These are phyloP conservation scores for Smithornis capensis DNA, from an alignment of 2,113 vertebrate species.

Conservation along the genomic window DNA sequence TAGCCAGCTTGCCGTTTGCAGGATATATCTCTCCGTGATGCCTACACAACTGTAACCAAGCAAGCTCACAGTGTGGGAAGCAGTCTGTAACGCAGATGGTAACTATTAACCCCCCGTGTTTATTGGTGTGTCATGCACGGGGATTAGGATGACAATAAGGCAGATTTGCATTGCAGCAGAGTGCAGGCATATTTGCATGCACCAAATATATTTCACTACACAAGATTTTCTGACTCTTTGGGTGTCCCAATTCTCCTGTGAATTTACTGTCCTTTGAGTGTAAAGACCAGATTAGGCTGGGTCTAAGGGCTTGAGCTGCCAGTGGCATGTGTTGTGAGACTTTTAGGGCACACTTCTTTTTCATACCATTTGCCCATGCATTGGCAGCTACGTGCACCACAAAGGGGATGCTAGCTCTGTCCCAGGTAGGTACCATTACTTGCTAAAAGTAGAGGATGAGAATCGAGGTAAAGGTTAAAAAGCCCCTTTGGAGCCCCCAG, in stretches of 20 bases:
- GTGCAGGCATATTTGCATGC: not conserved
- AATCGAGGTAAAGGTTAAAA: not conserved
- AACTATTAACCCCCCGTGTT: slow-evolving; percentile 13
- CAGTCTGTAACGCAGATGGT: slow-evolving; percentile 38
- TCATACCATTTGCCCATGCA: not conserved
- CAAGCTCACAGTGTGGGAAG: slow-evolving; percentile 50
- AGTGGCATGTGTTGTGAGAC: not conserved
- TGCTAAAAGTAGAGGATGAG: not conserved
- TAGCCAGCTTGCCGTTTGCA: not conserved
- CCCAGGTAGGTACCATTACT: not conserved
- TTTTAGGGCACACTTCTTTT: not conserved
- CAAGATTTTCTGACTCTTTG: not conserved
- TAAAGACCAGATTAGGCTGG: not conserved
- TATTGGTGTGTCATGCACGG: slow-evolving; percentile 40
- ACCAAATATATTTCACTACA: not conserved
- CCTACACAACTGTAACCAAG: slow-evolving; percentile 2
- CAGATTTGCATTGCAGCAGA: slow-evolving; percentile 53
- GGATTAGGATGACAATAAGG: slow-evolving; percentile 40
- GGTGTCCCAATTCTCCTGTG: slow-evolving; percentile 13
- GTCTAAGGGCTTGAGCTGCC: not conserved
- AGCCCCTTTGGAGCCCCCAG: not conserved
- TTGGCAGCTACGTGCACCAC: not conserved
- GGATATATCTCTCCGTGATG: not conserved
- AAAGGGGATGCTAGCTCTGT: not conserved
- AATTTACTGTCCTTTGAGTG: not conserved